Evolutionary conservation across 2,888 invertebrate genomes (phyloP).

Genomic region (Pilophorus perplexus): DNA sequence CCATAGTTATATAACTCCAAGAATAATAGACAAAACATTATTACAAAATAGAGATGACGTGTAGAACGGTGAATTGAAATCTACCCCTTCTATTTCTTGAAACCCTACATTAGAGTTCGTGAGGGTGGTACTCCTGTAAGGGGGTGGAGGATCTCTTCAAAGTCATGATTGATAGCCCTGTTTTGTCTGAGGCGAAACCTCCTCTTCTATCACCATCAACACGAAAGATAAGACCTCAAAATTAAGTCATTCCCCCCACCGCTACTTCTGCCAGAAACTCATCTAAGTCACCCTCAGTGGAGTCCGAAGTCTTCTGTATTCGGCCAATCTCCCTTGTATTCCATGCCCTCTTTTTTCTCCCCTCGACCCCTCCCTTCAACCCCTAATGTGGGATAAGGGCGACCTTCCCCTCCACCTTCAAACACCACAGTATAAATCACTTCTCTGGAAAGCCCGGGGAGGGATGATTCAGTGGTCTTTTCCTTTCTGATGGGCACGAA

Average conservation of each 20-base stretch:
- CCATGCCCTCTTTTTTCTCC: neutral
- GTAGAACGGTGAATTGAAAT: too few relatives aligned
- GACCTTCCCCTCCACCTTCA: neutral
- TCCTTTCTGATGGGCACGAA: neutral
- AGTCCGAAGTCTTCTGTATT: neutral
- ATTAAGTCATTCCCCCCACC: conserved; percentile 22
- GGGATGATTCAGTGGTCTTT: conserved; percentile 31
- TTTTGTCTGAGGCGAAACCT: conserved; percentile 19
- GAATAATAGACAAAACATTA: too few relatives aligned
- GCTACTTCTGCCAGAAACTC: too few relatives aligned
- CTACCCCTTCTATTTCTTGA: too few relatives aligned
- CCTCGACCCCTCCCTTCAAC: neutral
- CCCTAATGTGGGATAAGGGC: conserved; percentile 25
- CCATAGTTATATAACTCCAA: too few relatives aligned
- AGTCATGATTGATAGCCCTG: conserved; percentile 31
- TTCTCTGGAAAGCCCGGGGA: neutral
- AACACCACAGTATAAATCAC: conserved; percentile 26
- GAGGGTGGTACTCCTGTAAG: too few relatives aligned
- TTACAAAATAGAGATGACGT: too few relatives aligned
- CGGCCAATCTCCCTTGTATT: neutral
- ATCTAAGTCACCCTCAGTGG: neutral
- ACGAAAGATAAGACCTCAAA: conserved; percentile 25
- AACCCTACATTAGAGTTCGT: too few relatives aligned
- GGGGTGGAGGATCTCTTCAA: conserved; percentile 1
- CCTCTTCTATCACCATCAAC: neutral